Evolutionary conservation across 2,888 invertebrate genomes (phyloP).

Genomic region (Diadromus collaris): DNA sequence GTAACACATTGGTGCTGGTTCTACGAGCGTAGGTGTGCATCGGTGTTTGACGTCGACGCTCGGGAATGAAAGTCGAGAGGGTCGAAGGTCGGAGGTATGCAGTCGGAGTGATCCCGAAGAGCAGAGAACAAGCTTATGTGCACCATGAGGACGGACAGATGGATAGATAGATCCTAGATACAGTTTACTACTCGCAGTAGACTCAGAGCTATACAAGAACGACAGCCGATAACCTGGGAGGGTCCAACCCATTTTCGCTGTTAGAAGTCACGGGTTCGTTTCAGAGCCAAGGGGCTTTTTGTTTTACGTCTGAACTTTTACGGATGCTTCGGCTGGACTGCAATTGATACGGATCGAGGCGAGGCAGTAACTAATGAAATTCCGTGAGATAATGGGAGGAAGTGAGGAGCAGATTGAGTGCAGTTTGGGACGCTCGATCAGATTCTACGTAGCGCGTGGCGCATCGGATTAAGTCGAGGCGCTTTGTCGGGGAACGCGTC

Average conservation of each 20-base stretch:
- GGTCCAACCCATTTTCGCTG: not conserved
- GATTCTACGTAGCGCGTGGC: slow-evolving; percentile 24
- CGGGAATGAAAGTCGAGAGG: slow-evolving; percentile 9
- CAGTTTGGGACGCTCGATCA: slow-evolving; percentile 22
- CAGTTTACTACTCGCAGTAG: not conserved
- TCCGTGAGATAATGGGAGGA: not conserved
- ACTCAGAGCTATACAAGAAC: not conserved
- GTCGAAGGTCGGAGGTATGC: not conserved
- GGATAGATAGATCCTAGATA: not conserved
- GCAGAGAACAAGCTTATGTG: not conserved
- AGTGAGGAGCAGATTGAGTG: slow-evolving; percentile 5
- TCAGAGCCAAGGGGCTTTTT: no score
- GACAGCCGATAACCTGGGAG: not conserved
- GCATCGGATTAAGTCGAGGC: slow-evolving; percentile 28
- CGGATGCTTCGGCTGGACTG: not conserved
- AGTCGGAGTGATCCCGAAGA: not conserved
- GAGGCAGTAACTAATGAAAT: not conserved
- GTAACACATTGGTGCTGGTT: not conserved
- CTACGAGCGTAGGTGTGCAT: not conserved
- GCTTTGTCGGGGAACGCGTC: slow-evolving; percentile 5
- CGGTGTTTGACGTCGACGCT: not conserved
- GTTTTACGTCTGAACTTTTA: not conserved
- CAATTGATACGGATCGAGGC: not conserved
- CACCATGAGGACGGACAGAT: not conserved
- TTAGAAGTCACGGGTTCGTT: no score